These are phyloP conservation scores for Porites australiensis DNA, from an alignment of 64 coral and sea anemone genomes.

Conservation along the genomic window DNA sequence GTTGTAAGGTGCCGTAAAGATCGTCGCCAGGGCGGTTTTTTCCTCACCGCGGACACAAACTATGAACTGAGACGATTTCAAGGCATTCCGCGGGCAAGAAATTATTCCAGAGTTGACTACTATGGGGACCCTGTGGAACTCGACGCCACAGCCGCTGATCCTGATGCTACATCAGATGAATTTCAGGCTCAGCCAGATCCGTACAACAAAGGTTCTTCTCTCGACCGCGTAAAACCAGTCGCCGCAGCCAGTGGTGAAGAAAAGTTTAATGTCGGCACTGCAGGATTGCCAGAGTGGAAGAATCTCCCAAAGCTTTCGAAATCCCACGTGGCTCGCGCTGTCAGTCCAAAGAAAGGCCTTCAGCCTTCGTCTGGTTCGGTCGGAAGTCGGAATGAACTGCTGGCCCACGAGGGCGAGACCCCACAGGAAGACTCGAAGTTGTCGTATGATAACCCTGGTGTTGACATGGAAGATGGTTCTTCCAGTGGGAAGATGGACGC, in stretches of 20 bases:
- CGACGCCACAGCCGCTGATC: conserved; percentile 68
- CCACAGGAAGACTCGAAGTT: not conserved
- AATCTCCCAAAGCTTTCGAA: conserved; percentile 70
- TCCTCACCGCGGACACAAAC: conserved; percentile 35
- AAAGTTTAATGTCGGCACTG: conserved; percentile 76
- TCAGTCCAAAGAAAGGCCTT: conserved; percentile 1
- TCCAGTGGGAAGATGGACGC: too few relatives aligned
- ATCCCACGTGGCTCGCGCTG: conserved; percentile 50
- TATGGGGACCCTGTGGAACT: conserved; percentile 81
- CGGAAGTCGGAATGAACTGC: not conserved
- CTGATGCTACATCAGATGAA: conserved; percentile 29
- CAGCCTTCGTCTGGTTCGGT: conserved; percentile 13
- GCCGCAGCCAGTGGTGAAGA: conserved; percentile 30
- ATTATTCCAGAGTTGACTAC: conserved; percentile 68
- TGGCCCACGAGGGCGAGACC: not conserved
- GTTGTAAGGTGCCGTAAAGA: conserved; percentile 69
- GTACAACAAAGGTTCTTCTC: not conserved
- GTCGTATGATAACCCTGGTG: not conserved
- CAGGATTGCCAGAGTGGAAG: conserved; percentile 79
- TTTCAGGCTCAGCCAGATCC: conserved; percentile 45
- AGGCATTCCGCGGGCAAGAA: conserved; percentile 61
- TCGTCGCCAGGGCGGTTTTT: conserved; percentile 52
- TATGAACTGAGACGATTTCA: conserved; percentile 70
- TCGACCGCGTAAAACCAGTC: not conserved
- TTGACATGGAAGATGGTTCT: not conserved